Evolutionary conservation across 2,888 invertebrate genomes (phyloP).

Genomic region (Matsumyia berberina): DNA sequence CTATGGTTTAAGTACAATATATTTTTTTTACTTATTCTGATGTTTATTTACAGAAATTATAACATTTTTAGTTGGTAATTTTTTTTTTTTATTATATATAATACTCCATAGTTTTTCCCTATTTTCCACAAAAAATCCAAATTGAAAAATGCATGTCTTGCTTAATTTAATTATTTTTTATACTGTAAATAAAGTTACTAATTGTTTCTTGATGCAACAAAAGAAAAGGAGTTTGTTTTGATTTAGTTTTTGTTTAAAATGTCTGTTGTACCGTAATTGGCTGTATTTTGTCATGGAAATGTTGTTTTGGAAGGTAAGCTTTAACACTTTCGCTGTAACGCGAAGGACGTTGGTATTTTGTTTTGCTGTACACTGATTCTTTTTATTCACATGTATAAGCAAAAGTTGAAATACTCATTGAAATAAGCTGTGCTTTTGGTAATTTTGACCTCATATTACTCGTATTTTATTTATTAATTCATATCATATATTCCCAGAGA

Average conservation of each 20-base stretch:
- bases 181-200: slow-evolving; percentile 58
- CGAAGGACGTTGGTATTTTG: slow-evolving; percentile 14
- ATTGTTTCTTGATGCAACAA: slow-evolving; percentile 60
- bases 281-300: slow-evolving; percentile 31
- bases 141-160: slow-evolving; percentile 40
- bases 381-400: background rate
- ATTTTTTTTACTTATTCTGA: background rate
- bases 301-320: slow-evolving; percentile 55
- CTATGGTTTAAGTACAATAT: background rate
- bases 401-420: background rate
- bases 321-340: background rate
- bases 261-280: slow-evolving; percentile 37
- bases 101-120: slow-evolving; percentile 7
- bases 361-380: background rate
- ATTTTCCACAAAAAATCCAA: slow-evolving; percentile 16
- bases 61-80: slow-evolving; percentile 23
- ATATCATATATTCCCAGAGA: background rate
- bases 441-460: slow-evolving; percentile 25
- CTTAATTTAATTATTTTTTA: slow-evolving; percentile 45
- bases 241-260: slow-evolving; percentile 20
- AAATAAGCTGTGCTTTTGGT: slow-evolving; percentile 14
- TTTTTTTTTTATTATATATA: background rate
- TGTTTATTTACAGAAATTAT: slow-evolving; percentile 1
- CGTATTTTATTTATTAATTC: slow-evolving; percentile 13
- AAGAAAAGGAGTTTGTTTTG: slow-evolving; percentile 32